Conservation (phyloP, 2,888 invertebrate genomes). For the Actias luna region DNA sequence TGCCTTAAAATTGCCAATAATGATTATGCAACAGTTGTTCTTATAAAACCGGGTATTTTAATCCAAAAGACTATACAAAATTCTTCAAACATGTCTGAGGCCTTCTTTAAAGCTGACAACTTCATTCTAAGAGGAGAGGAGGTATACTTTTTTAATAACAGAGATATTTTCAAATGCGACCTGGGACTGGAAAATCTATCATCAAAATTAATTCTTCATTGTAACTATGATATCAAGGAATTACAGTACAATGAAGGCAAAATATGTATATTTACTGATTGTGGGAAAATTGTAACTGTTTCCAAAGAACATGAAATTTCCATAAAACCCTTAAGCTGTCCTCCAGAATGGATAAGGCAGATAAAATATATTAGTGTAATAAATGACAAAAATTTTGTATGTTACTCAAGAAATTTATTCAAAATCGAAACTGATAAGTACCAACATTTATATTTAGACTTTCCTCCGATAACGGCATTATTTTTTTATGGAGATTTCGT, state of each 20-base stretch:
- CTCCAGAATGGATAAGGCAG: constrained; percentile 61
- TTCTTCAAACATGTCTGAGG: constrained; percentile 42
- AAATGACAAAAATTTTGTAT: constrained; percentile 61
- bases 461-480: constrained; percentile 61
- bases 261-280: constrained; percentile 57
- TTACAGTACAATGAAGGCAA: constrained; percentile 46
- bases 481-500: constrained; percentile 67
- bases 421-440: constrained; percentile 62
- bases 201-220: constrained; percentile 47
- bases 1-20: constrained; percentile 60
- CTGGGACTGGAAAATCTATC: constrained; percentile 40
- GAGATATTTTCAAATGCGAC: constrained; percentile 56
- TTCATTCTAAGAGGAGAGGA: constrained; percentile 49
- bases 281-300: constrained; percentile 58
- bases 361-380: constrained; percentile 56
- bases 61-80: constrained; percentile 54
- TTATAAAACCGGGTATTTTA: constrained; percentile 52
- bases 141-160: constrained; percentile 53
- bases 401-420: constrained; percentile 64
- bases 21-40: constrained; percentile 48
- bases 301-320: constrained; percentile 33
- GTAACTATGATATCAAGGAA: constrained; percentile 59
- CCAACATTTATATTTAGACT: constrained; percentile 63
- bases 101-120: constrained; percentile 57
- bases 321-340: constrained; percentile 47